These are phyloP conservation scores for Heliornis fulica DNA, from an alignment of 2,113 vertebrate species.

Conservation along the genomic window DNA sequence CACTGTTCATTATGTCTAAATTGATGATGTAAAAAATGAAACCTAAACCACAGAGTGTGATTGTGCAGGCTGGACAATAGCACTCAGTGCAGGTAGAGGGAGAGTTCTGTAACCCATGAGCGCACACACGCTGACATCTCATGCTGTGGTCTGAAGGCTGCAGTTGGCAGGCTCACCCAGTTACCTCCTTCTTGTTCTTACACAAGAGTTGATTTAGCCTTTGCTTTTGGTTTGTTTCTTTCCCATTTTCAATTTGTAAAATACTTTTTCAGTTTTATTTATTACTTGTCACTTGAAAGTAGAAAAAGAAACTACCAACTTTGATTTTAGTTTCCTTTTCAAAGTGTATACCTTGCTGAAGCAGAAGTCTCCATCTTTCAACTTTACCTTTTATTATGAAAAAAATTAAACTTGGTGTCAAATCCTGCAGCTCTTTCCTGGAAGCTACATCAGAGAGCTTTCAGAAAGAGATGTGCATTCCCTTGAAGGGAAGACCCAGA, in stretches of 20 bases:
- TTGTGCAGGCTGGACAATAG: not conserved
- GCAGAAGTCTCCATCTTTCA: not conserved
- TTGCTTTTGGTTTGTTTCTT: not conserved
- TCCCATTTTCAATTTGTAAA: not conserved
- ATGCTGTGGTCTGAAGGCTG: not conserved
- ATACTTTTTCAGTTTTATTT: not conserved
- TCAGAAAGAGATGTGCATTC: not conserved
- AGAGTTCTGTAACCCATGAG: not conserved
- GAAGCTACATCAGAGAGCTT: not conserved
- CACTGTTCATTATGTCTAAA: not conserved
- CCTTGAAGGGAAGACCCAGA: not conserved
- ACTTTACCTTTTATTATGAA: not conserved
- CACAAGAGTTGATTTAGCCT: not conserved
- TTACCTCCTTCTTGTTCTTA: not conserved
- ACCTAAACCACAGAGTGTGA: not conserved
- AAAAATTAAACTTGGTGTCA: not conserved
- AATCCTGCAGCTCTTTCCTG: not conserved
- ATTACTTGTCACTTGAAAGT: not conserved
- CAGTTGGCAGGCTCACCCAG: not conserved
- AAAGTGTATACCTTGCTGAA: not conserved
- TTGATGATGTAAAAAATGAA: not conserved
- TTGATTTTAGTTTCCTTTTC: not conserved
- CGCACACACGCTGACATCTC: not conserved
- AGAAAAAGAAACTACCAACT: not conserved
- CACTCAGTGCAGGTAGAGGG: fast-evolving